Evolutionary conservation across 2,888 invertebrate genomes (phyloP), one percentile per base, ranked within the genome.

Genomic region (Dorcus parallelipipedus): DNA sequence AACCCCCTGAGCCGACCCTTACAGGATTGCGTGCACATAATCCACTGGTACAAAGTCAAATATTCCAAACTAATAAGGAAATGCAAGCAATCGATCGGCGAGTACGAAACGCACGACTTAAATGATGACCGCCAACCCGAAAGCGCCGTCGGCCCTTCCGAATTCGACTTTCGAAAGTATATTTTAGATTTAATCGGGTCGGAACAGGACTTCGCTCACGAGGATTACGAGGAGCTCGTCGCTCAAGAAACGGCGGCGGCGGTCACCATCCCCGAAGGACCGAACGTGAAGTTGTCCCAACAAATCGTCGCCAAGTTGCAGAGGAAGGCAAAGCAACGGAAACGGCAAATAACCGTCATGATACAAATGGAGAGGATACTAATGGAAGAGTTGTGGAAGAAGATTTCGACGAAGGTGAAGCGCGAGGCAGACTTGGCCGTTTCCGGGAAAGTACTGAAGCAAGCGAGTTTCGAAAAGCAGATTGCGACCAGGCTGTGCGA

Each of bases 391-490:
- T 7, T 33, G 26, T 33, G 26, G 26, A 33, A 33, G 26, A 33
- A 33, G 26, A 33, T 33, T 33, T 33, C 26, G 65, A 73, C 83
- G 1, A 76, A 82, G 70, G 77, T 79, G 26, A 78, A 77, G 0
- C 76, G 74, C 53, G 69, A 69, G 51, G 63, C 65, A 38, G 83
- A 85, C 62, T 75, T 76, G 45, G 76, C 80, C 9, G 75, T 87
- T 9, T 81, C 83, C 0, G 79, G 79, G 56, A 84, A 83, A 66
- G 80, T 86, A 3, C 73, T 86, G 71, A 83, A 84, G 67, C 80
- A 87, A 59, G 85, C 86, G 0, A 79, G 82, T 47, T 86, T 84
- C 71, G 88, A 88, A 69, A 87, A 86, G 71, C 84, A 84, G 73
- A 84, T 88, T 78, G 80, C 83, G 49, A 82, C 82, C 40, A 85